phyloP scores from a whole-genome alignment of 2,113 vertebrate species.

The Archilochus colubris region DNA sequence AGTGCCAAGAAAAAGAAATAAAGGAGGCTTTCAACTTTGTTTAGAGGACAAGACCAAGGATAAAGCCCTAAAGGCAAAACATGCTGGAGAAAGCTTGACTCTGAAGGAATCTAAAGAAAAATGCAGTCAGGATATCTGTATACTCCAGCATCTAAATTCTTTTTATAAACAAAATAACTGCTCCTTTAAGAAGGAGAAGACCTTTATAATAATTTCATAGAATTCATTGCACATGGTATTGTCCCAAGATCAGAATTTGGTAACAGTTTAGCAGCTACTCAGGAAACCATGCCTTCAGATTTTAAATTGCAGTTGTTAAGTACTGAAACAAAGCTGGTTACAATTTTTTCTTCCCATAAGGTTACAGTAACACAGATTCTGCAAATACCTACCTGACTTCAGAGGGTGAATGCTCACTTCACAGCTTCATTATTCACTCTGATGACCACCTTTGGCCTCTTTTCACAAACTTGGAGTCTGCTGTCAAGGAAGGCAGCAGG shows the following conservation, averaged over 20 bases:
- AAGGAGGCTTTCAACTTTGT: not conserved
- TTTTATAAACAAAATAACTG: not conserved
- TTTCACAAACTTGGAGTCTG: constrained; percentile 81
- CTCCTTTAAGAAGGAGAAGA: not conserved
- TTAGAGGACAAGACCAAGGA: not conserved
- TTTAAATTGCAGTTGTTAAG: not conserved
- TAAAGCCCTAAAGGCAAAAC: not conserved
- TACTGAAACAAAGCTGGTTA: not conserved
- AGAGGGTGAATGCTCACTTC: constrained; percentile 77
- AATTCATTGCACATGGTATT: not conserved
- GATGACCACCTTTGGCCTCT: constrained; percentile 79
- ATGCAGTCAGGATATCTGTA: not conserved
- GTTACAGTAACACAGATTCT: constrained; percentile 82
- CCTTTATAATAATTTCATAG: not conserved
- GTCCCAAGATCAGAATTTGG: not conserved
- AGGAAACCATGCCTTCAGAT: not conserved
- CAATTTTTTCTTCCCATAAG: constrained; percentile 42
- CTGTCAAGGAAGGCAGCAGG: constrained; percentile 78
- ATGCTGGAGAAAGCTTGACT: not conserved
- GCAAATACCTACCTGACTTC: constrained; percentile 77
- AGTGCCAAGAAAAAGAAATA: not conserved
- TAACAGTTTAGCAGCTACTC: not conserved
- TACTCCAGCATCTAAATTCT: not conserved
- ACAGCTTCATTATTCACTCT: constrained; percentile 75
- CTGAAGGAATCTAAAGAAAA: not conserved